Base-by-base conservation (phyloP, 2,888 invertebrate species). In the Tuberolachnus salignus region DNA sequence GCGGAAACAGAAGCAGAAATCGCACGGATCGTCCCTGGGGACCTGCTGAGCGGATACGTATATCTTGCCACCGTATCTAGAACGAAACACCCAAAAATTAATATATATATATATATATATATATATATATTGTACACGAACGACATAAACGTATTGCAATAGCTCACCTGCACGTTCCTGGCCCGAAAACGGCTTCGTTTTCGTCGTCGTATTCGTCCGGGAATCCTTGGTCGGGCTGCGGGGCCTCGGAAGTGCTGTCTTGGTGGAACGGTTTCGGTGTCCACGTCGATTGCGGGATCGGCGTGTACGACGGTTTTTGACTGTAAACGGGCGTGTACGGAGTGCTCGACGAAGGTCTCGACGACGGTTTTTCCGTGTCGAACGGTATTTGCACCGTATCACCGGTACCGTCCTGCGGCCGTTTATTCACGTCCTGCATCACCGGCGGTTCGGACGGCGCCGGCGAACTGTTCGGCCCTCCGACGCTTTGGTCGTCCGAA, bases 1-100 rank as follows among this genome's bases (percentile, higher is more conserved):
- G 86, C 96, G 90, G 89, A 96, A 97, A 88, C 96, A 97, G 91
- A 97, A 96, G 87, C 96, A 97, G 88, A 96, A 97, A 85, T 96
- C 95, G 85, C 96, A 97, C 34, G 96, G 95, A 87, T 97, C 95
- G 83, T 95, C 94, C 83, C 96, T 89, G 57, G 95, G 95, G 84
- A 97, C 95, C 87, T 97, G 96, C 87, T 96, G 95, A 1, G 96
- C 96, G 1, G 95, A 95, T 59, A 95, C 94, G 86, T 94, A 96
- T 67, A 95, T 91, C 87, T 94, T 94, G 83, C 95, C 95, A 80
- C 94, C 94, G 84, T 95, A 96, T 83, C 73, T 78, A 49, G 8
- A 19, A 21, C n/a, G n/a, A 44, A 11, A 42, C 8, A 34, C 6
- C 21, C n/a, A n/a, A n/a, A n/a, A n/a, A n/a, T n/a, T n/a, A n/a